Evolutionary conservation across 2,113 vertebrate species (phyloP), one percentile per base, ranked within the genome.

Genomic region (Elaphurus davidianus): DNA sequence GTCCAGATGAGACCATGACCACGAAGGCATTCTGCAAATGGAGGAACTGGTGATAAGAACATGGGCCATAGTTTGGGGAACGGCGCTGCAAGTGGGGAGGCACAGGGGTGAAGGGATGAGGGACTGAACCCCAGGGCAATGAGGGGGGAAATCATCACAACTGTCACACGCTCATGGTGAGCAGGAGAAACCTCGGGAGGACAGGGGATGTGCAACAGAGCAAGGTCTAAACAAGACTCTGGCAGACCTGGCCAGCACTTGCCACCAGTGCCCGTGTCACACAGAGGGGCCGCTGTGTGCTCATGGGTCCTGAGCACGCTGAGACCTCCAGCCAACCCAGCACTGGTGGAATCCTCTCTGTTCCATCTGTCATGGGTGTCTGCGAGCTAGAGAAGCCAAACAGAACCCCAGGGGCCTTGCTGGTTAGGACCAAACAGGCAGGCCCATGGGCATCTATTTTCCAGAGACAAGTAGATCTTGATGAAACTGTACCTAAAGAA

Each of bases 41-140:
- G 14, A 85, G 14, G 28, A 36, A 14, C 30, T 59, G 23, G 64
- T 15, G 40, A 2, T 10, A 9, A 3, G 13, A 28, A 6, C 21
- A 47, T 0, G 2, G 82, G 30, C 64, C 36, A 21, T 1, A 28
- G 43, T 23, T 1, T 30, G 36, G 83, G 16, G 17, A n/a, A 30
- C 1, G 0, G 11, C 19, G 15, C 13, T 4, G 15, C 40, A 67
- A 12, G 25, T 15, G 9, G 60, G 30, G 52, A 47, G 14, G 30
- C 52, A 36, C 0, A 1, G 28, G 4, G 50, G 7, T 45, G 36
- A 47, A 0, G 21, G 28, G 2, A 17, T n/a, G 19, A 52, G 57
- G 45, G 25, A 4, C 83, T 15, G 23, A 50, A 28, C 36, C 28
- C 40, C 36, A 6, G 5, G 50, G 12, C 7, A 13, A 74, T 5